Base-by-base conservation (phyloP, 2,797 vertebrate genomes). In the Euthynnus affinis region DNA sequence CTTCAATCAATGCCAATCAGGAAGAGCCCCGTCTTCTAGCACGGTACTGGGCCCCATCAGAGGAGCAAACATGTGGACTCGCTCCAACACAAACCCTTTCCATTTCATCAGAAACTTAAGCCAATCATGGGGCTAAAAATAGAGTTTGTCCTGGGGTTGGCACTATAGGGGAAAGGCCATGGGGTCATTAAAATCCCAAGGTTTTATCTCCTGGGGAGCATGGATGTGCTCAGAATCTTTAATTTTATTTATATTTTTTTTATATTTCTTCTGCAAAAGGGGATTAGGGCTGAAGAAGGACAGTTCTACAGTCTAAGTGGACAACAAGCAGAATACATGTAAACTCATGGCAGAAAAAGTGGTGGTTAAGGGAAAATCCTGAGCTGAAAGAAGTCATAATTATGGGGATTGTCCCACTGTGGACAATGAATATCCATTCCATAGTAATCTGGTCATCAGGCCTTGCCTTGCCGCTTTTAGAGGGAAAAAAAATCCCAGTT, bases 321-420 rank as follows among this genome's bases (percentile, higher is more conserved):
- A 56, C 53, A 25, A 37, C 57, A 53, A 25, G 37, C 48, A 72
- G 40, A 46, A 49, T 20, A 52, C 22, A 42, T 59, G 9, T 42
- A 9, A 58, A 56, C n/a, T 42, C 18, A 9, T 10, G 25, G n/a
- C 17, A 42, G 56, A 34, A 66, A 61, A 32, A 17, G 12, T 65
- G n/a, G n/a, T 8, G 12, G 5, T 34, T 5, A 18, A 42, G 20
- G 23, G 23, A 53, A 13, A 51, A 44, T 3, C 62, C 40, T 68
- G 49, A 73, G 49, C 57, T 60, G 49, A 32, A 71, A 75, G 55
- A 15, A n/a, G n/a, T 44, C 20, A 37, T 42, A 42, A 53, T n/a
- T 29, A 29, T 14, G 6, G 27, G 4, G 29, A 74, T 68, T 27
- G 10, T 2, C 20, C 22, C 22, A 4, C 64, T 29, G 15, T 18